Evolutionary conservation across 2,797 vertebrate species (phyloP).

Genomic region (Falco biarmicus): DNA sequence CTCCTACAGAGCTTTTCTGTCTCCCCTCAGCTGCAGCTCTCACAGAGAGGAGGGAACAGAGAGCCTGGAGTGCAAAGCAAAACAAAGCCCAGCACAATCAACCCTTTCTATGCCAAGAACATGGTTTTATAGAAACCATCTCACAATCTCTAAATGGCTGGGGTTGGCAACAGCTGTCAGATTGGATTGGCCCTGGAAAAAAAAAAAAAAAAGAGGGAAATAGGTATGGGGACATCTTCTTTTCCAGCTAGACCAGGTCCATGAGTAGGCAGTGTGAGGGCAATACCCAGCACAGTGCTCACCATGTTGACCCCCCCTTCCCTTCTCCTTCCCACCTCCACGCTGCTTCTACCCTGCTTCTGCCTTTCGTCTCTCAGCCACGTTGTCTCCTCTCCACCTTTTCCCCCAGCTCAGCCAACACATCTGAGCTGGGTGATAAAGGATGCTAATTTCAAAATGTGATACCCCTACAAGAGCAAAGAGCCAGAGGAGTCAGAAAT

Average conservation of each 20-base stretch:
- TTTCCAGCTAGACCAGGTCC: not conserved
- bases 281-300: not conserved
- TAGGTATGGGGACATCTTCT: not conserved
- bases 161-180: not conserved
- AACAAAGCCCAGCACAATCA: constrained; percentile 1
- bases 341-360: not conserved
- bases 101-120: not conserved
- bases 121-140: not conserved
- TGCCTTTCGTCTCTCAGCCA: not conserved
- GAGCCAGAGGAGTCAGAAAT: not conserved
- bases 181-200: not conserved
- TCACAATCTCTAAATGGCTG: not conserved
- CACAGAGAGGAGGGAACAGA: not conserved
- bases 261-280: not conserved
- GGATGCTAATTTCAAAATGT: not conserved
- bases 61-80: not conserved
- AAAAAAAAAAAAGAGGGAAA: not conserved
- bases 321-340: not conserved
- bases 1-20: constrained; percentile 47
- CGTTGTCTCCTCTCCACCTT: not conserved
- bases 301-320: not conserved
- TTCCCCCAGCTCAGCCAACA: not conserved
- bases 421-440: rapidly evolving
- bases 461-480: not conserved
- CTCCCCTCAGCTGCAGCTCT: constrained; percentile 37